Base-by-base conservation (phyloP, 2,888 invertebrate species). In the Girardia tigrina region DNA sequence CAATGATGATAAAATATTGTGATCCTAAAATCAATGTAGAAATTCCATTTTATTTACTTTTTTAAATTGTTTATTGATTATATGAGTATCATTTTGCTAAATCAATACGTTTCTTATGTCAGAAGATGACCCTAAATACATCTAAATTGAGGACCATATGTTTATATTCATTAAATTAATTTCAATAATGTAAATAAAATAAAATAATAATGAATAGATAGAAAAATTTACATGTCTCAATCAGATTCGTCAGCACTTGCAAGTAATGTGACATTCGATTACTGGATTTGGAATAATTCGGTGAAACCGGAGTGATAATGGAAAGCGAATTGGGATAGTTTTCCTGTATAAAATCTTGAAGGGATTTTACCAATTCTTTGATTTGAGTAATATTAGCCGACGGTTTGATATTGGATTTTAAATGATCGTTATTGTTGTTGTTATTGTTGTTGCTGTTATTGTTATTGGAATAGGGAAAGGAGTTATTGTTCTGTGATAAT, bases 231-330 rank as follows among this genome's bases (percentile, higher is more conserved):
- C 56, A 56, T 56, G 56, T 56, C 23, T 56, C 56, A 4, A 56
- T 56, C n/a, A 56, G 23, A n/a, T 23, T 56, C 20, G n/a, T 56
- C 23, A 56, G 23, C 6, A 56, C 23, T 56, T 56, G 56, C 23
- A 16, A 56, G 23, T 56, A 56, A 56, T 56, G 23, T 56, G 20
- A n/a, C 4, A 4, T 56, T 4, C 56, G 56, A 56, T 56, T 56
- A n/a, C n/a, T n/a, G 56, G 56, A 56, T 56, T 56, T 56, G n/a
- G 56, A 56, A 56, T 56, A 56, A 56, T 56, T 56, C 23, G 56
- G 56, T 20, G 56, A 56, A 12, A 56, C 56, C n/a, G 56, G 56
- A 56, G 56, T 56, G 56, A 56, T 56, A 16, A n/a, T 8, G 4
- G 56, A n/a, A 56, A 56, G 56, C 20, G 56, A 8, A 16, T 56